Evolutionary conservation across 53 echinoderm and acorn worm species (phyloP).

Genomic region (Luidia sarsii): DNA sequence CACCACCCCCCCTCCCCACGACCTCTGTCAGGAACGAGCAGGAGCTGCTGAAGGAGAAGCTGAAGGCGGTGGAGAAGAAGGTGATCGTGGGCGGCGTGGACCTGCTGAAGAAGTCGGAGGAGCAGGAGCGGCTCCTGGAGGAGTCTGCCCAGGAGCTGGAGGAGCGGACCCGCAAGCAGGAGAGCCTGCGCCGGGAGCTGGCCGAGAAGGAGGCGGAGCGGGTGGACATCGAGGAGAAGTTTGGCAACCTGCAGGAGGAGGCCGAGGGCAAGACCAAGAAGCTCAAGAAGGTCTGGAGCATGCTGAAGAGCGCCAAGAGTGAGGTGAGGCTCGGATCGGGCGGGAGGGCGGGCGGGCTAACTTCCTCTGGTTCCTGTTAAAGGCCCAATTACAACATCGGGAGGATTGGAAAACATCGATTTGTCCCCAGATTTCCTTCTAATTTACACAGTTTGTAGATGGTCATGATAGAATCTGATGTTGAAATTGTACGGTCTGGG

Average conservation of each 20-base stretch:
- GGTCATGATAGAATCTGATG: too few species aligned
- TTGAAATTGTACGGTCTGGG: too few species aligned
- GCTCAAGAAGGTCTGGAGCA: constrained; percentile 98
- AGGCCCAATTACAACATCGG: too few species aligned
- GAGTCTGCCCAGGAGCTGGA: constrained; percentile 88
- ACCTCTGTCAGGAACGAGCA: constrained; percentile 76
- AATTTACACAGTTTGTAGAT: too few species aligned
- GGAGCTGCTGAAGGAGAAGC: constrained; percentile 76
- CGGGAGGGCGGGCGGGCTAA: too few species aligned
- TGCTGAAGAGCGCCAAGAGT: constrained; percentile 98
- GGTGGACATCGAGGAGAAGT: constrained; percentile 93
- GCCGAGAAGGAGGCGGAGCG: constrained; percentile 90
- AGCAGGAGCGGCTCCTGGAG: constrained; percentile 89
- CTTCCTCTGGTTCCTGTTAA: too few species aligned
- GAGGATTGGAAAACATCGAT: too few species aligned
- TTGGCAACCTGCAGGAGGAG: constrained; percentile 89
- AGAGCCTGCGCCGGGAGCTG: constrained; percentile 78
- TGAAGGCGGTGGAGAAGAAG: constrained; percentile 92
- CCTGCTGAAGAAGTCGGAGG: constrained; percentile 87
- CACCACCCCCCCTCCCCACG: constrained; percentile 79
- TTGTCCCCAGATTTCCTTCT: too few species aligned
- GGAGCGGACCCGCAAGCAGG: constrained; percentile 76
- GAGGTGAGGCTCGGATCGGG: too few species aligned
- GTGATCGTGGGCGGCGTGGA: constrained; percentile 97
- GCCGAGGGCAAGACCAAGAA: constrained; percentile 96